Percentiles rank a stretch among this genome's conserved stretches.
Conservation (phyloP, 2,888 invertebrate genomes). For the Eupelmus urozonus region DNA sequence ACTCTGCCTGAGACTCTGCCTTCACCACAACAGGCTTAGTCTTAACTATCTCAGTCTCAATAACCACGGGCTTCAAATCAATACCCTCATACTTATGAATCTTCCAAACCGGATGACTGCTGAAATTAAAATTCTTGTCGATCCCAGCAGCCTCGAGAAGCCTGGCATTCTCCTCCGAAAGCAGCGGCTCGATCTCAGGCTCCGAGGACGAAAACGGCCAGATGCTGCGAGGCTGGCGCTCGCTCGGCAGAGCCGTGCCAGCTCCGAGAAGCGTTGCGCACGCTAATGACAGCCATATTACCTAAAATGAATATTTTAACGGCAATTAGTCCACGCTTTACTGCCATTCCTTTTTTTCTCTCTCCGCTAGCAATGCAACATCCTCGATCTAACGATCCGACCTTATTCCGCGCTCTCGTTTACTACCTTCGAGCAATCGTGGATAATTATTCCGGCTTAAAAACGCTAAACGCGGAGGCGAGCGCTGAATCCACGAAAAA, state of each 20-base stretch:
- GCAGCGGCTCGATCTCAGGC: neutral
- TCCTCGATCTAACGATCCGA: too few species aligned
- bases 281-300: conserved; percentile 22
- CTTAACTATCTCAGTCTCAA: conserved; percentile 29
- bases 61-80: conserved; percentile 60
- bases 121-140: conserved; percentile 51
- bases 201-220: conserved; percentile 39
- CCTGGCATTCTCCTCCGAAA: neutral
- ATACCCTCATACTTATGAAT: conserved; percentile 63
- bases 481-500: too few species aligned
- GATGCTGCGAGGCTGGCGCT: conserved; percentile 20
- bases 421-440: too few species aligned
- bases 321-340: too few species aligned
- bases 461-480: too few species aligned
- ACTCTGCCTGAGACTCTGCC: too few species aligned
- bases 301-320: conserved; percentile 31
- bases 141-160: conserved; percentile 28
- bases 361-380: too few species aligned
- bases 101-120: conserved; percentile 62
- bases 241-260: neutral
- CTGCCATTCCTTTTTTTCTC: too few species aligned
- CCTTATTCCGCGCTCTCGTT: too few species aligned
- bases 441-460: too few species aligned
- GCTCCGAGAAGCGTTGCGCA: neutral
- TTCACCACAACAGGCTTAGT: neutral